Evolutionary conservation across 2,888 invertebrate genomes (phyloP), one percentile per base, ranked within the genome.

Genomic region (Acleris laterana): DNA sequence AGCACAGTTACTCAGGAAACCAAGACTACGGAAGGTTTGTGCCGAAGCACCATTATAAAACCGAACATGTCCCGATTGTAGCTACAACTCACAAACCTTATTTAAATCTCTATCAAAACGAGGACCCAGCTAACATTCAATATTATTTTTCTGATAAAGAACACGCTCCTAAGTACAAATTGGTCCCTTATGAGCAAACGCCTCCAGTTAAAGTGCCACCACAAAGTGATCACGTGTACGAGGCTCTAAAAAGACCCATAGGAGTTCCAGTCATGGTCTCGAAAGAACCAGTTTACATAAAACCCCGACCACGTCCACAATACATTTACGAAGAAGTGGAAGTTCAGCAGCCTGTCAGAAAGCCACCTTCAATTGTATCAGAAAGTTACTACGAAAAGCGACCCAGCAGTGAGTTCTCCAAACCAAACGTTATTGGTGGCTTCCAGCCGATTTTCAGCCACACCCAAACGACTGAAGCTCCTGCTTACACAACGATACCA

Each of bases 181-280:
- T 93, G 50, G 84, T 93, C n/a, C 93, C 93, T 0, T 93, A 93
- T 73, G 89, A 93, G 63, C 93, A 93, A 78, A 87, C 93, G 13
- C 92, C 93, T 50, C 93, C 93, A 2, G 75, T 91, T 5, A 80
- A 80, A 74, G 73, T 80, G 16, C n/a, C 67, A 25, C 57, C 74
- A 5, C 77, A 78, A 67, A 70, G 66, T 38, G 75, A 75, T 62
- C 77, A 80, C 42, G 51, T 79, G 59, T 85, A 82, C 71, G 80
- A 81, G 64, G 60, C 74, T 20, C 62, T 71, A 7, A 82, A 82
- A 63, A 86, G 84, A 69, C 80, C 81, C 63, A 73, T 83, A 59
- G 72, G 80, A 48, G 79, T 82, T 20, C 81, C 83, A 13, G 77
- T 80, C 38, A 69, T 80, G 61, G 70, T 80, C 69, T 81, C 79